Base-by-base conservation (phyloP, 37 sponge, comb jelly and placozoan species). In the Agelas oroides region DNA sequence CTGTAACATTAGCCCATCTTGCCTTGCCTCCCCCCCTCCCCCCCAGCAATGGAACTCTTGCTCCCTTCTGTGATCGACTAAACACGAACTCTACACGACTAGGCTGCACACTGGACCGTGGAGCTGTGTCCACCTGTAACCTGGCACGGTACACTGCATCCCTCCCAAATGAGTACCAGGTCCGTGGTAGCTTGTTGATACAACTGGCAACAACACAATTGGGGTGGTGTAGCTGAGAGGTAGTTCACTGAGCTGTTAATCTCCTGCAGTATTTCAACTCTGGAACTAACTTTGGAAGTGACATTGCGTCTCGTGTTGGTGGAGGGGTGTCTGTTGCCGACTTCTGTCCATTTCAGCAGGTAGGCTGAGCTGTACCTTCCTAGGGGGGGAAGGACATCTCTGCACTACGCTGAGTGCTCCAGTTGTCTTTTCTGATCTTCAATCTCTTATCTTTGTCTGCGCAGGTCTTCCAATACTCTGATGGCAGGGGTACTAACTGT, bases 321-420 rank as follows among this genome's bases (percentile, higher is more conserved):
- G 90, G 94, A 0, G 27, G 32, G 31, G 59, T 89, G 21, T 38
- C 72, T 15, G 36, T 93, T 23, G 78, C 94, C 13, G 94, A 93
- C 46, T 93, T 55, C 67, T 93, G 94, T 53, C 90, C 94, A 31
- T 88, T 80, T 36, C 63, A 86, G 3, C 39, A 65, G 15, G 90
- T 93, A 33, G 85, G 88, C 62, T 8, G 46, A 12, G 46, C 46
- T 12, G 46, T 8, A 46, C 46, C 46, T 46, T 46, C 6, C 3
- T 46, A 8, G 46, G 46, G 46, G 8, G 46, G 46, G 46, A 8
- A 12, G n/a, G n/a, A n/a, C n/a, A n/a, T n/a, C n/a, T n/a, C n/a
- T n/a, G n/a, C n/a, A n/a, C n/a, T n/a, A n/a, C n/a, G n/a, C n/a
- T n/a, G n/a, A n/a, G n/a, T n/a, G n/a, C n/a, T n/a, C n/a, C n/a